phyloP scores from a whole-genome alignment of 2,113 vertebrate genomes.

The Jaculus jaculus region DNA sequence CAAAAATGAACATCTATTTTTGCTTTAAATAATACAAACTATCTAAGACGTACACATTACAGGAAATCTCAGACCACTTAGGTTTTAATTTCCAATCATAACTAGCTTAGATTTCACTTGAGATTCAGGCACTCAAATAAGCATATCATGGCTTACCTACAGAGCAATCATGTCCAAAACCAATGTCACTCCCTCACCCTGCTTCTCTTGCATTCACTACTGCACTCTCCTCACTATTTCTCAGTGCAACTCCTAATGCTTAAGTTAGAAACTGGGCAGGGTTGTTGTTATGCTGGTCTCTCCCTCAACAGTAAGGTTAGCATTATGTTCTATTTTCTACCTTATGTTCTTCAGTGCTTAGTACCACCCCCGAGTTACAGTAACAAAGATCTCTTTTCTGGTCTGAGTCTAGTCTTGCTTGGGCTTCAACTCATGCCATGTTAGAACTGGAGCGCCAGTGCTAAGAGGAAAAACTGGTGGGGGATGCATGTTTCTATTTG shows the following conservation, averaged over 20 bases:
- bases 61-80: background rate
- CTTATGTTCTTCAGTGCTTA: background rate
- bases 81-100: slow-evolving; percentile 19
- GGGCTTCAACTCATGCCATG: background rate
- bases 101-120: background rate
- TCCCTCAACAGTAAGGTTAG: background rate
- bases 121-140: slow-evolving; percentile 1
- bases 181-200: background rate
- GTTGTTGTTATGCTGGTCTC: background rate
- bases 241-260: background rate
- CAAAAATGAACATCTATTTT: slow-evolving; percentile 24
- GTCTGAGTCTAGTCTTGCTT: background rate
- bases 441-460: background rate
- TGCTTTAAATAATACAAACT: slow-evolving; percentile 25
- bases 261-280: background rate
- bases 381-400: background rate
- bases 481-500: background rate
- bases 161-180: background rate
- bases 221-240: background rate
- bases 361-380: background rate
- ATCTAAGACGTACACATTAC: slow-evolving; percentile 11
- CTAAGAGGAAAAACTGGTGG: background rate
- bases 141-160: background rate
- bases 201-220: background rate
- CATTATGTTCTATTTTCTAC: background rate